These are phyloP conservation scores for Plagodis pulveraria DNA, from an alignment of 2,888 invertebrate genomes.

Conservation along the genomic window DNA sequence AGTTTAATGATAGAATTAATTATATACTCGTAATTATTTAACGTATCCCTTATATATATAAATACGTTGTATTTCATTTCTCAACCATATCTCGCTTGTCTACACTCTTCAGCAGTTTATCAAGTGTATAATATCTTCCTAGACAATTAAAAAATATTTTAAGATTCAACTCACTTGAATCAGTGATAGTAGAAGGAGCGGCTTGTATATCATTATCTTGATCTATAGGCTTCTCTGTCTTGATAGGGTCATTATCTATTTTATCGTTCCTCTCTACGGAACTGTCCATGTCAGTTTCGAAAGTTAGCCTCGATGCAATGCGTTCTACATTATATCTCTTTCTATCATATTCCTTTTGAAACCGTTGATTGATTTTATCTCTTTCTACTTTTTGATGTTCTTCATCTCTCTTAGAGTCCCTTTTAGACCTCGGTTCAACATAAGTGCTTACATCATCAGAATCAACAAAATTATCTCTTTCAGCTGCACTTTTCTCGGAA, in stretches of 20 bases:
- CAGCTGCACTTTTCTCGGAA: constrained; percentile 20
- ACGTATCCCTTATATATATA: too few relatives aligned
- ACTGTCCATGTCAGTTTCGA: background rate
- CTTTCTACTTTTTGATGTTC: background rate
- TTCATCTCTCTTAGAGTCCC: constrained; percentile 1
- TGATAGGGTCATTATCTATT: background rate
- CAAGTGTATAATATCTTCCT: too few relatives aligned
- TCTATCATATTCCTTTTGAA: constrained; percentile 2
- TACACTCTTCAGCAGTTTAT: too few relatives aligned
- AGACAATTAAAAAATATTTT: too few relatives aligned
- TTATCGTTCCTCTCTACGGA: background rate
- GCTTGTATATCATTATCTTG: background rate
- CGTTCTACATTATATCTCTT: background rate
- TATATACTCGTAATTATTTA: too few relatives aligned
- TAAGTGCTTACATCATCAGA: constrained; percentile 22
- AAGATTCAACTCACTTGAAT: constrained; percentile 4
- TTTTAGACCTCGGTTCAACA: constrained; percentile 1
- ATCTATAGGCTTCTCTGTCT: background rate
- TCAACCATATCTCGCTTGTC: too few relatives aligned
- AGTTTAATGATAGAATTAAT: too few relatives aligned
- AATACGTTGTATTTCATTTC: too few relatives aligned
- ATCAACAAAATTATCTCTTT: constrained; percentile 16
- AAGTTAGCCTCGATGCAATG: background rate
- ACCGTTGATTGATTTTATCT: constrained; percentile 1
- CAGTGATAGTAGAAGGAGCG: background rate